Percentiles rank a stretch among this genome's conserved stretches.
phyloP scores from a whole-genome alignment of 2,113 vertebrate species.

The Synodontis membranacea region DNA sequence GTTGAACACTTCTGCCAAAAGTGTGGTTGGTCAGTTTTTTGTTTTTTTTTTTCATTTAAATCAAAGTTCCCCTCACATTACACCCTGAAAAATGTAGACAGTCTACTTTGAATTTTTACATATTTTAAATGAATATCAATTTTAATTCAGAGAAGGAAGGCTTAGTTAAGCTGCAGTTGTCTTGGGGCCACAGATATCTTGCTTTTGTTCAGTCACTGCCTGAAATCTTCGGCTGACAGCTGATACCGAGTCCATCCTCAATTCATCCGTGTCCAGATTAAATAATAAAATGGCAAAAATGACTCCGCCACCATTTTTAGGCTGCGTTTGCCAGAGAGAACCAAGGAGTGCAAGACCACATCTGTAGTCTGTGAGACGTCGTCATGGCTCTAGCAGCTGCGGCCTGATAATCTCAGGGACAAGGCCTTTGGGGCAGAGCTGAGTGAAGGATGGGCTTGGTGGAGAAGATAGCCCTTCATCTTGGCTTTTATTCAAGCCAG shows the following conservation, averaged over 20 bases:
- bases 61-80: background rate
- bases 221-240: background rate
- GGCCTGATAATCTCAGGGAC: slow-evolving; percentile 12
- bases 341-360: background rate
- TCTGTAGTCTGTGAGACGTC: background rate
- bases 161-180: slow-evolving; percentile 5
- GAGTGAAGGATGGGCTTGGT: slow-evolving; percentile 16
- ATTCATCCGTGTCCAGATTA: slow-evolving; percentile 14
- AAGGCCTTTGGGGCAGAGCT: slow-evolving; percentile 9
- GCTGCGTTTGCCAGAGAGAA: background rate
- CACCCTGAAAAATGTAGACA: background rate
- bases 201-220: background rate
- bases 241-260: background rate
- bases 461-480: slow-evolving; percentile 11
- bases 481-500: slow-evolving; percentile 24
- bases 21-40: background rate
- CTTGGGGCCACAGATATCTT: background rate
- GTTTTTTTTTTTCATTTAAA: background rate
- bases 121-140: slow-evolving; percentile 29
- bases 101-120: slow-evolving; percentile 31
- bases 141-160: slow-evolving; percentile 23
- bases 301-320: slow-evolving; percentile 12
- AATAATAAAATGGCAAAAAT: slow-evolving; percentile 21
- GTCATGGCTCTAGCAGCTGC: slow-evolving; percentile 4
- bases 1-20: slow-evolving; percentile 1